phyloP scores from a whole-genome alignment of 2,888 invertebrate genomes.

The Hyles lineata region DNA sequence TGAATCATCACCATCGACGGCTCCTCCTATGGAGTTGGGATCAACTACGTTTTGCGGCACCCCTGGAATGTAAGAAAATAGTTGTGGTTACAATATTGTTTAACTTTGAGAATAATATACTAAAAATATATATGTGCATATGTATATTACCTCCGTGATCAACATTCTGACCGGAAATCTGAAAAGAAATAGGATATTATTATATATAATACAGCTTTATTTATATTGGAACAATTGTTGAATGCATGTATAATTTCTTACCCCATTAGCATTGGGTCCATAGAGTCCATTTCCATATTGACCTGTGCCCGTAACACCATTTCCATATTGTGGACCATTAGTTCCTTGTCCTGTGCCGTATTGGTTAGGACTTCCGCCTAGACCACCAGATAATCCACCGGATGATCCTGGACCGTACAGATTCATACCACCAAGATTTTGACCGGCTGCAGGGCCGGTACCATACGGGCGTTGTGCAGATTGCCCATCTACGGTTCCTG shows the following conservation, averaged over 20 bases:
- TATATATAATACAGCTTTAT: too few relatives aligned
- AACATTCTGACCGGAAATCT: constrained; percentile 41
- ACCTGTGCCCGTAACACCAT: constrained; percentile 24
- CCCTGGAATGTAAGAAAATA: constrained; percentile 48
- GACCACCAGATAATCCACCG: not conserved
- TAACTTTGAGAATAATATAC: not conserved
- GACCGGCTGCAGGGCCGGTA: not conserved
- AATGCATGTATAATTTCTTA: constrained; percentile 39
- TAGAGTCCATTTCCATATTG: constrained; percentile 33
- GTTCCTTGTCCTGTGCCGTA: constrained; percentile 30
- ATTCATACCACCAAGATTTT: not conserved
- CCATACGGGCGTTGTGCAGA: constrained; percentile 12
- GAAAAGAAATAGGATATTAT: constrained; percentile 35
- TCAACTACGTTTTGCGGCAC: constrained; percentile 73
- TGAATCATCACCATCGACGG: constrained; percentile 88
- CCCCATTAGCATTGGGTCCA: constrained; percentile 46
- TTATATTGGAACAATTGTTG: not conserved
- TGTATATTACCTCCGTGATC: constrained; percentile 44
- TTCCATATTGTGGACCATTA: constrained; percentile 29
- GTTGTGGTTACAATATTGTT: constrained; percentile 17
- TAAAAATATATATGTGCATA: constrained; percentile 25
- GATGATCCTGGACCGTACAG: constrained; percentile 5
- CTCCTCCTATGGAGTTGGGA: constrained; percentile 58
- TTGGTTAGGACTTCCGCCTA: constrained; percentile 23
- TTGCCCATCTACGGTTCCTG: constrained; percentile 24